phyloP scores from a whole-genome alignment of 2,797 vertebrate species.

The Alfaro cultratus region DNA sequence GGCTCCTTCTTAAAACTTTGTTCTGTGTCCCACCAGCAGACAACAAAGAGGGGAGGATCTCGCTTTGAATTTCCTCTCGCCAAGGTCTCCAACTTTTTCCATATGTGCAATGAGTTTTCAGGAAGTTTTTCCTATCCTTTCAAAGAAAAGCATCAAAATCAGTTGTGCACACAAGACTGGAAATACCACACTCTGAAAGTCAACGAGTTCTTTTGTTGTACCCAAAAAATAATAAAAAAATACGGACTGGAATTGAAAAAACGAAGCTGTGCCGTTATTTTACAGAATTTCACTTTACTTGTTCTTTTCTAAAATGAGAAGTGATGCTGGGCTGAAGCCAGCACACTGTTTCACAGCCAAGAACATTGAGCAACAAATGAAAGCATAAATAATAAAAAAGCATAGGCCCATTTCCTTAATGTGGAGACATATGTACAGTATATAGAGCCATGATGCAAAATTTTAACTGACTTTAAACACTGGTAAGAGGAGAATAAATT shows the following conservation, averaged over 20 bases:
- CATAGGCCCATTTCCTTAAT: background rate
- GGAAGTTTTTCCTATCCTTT: slow-evolving; percentile 13
- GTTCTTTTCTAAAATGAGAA: slow-evolving; percentile 42
- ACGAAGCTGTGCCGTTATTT: background rate
- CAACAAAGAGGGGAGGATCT: slow-evolving; percentile 25
- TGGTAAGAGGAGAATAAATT: background rate
- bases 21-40: slow-evolving; percentile 24
- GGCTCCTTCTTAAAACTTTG: slow-evolving; percentile 17
- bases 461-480: slow-evolving; percentile 11
- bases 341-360: slow-evolving; percentile 17
- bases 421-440: background rate
- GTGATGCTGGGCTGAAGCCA: slow-evolving; percentile 28
- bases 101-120: slow-evolving; percentile 2
- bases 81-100: slow-evolving; percentile 6
- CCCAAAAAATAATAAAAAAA: too few species aligned
- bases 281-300: slow-evolving; percentile 14
- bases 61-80: slow-evolving; percentile 32
- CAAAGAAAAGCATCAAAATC: slow-evolving; percentile 5
- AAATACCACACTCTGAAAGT: background rate
- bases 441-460: slow-evolving; percentile 16
- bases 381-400: slow-evolving; percentile 4
- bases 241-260: background rate
- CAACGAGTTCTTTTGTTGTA: background rate
- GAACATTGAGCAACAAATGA: slow-evolving; percentile 14
- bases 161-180: background rate